Evolutionary conservation across 2,888 invertebrate species (phyloP).

Genomic region (Zygogramma bicolorata): DNA sequence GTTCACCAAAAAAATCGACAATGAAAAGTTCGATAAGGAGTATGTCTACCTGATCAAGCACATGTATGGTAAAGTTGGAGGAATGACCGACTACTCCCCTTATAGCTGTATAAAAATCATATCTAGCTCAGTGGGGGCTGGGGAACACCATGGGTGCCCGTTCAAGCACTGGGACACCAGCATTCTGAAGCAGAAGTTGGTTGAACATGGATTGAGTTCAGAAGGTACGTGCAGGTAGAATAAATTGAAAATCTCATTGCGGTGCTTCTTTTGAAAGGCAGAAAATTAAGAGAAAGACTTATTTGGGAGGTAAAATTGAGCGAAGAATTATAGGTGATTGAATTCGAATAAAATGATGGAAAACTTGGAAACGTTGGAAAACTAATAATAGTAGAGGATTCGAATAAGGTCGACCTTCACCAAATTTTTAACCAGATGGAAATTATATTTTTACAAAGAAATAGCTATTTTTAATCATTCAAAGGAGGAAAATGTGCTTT

Average conservation of each 20-base stretch:
- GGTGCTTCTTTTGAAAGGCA: no score
- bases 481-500: no score
- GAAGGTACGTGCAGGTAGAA: conserved; percentile 66
- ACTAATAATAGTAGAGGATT: no score
- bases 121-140: conserved; percentile 77
- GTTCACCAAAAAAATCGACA: conserved; percentile 84
- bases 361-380: no score
- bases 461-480: no score
- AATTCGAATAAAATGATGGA: no score
- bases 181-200: conserved; percentile 79
- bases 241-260: not conserved
- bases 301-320: no score
- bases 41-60: conserved; percentile 93
- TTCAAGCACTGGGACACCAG: conserved; percentile 84
- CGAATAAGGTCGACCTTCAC: no score
- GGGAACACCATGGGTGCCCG: conserved; percentile 94
- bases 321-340: no score
- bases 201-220: conserved; percentile 74
- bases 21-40: conserved; percentile 91
- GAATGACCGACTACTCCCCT: conserved; percentile 88
- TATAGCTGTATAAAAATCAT: conserved; percentile 95
- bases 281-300: no score
- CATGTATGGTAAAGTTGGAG: conserved; percentile 96
- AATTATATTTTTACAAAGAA: no score
- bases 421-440: no score